Base-by-base conservation (phyloP, 2,888 invertebrate species). In the Drosophila prostipennis region DNA sequence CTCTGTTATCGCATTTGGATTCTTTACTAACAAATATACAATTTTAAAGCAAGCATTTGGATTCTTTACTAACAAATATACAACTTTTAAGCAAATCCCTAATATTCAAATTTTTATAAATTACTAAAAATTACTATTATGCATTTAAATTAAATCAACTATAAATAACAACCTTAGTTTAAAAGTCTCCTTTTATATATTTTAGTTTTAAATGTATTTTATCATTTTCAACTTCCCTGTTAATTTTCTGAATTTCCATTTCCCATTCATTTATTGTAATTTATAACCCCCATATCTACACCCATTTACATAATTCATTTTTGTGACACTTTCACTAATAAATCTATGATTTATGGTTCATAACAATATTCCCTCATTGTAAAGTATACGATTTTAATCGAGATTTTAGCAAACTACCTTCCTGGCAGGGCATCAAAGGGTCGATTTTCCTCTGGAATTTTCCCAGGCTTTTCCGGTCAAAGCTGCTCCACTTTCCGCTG, bases 401-500 rank as follows among this genome's bases (percentile, higher is more conserved):
- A n/a, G 1, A 11, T 16, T 11, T 34, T 10, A 19, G 13, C 16
- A 7, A 14, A 48, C 6, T 6, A 4, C 6, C 11, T 14, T 11
- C 16, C 6, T 7, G 11, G 37, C 14, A 70, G 70, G 43, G 63
- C 61, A 71, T 72, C 42, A n/a, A 10, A 3, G 2, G 6, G 16
- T 72, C 23, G 40, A 3, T 34, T 42, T 55, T 23, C 39, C 32
- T 34, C 6, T n/a, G 14, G 19, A 26, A 8, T 36, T 53, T 58
- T 53, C 39, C 64, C 52, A 39, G 42, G 57, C 56, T 61, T 64
- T 34, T 46, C 45, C 53, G 23, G 8, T 36, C 51, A 23, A 14
- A 29, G n/a, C 56, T 43, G 45, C 42, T 56, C 69, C 48, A 63
- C 48, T 70, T 68, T 71, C 57, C 57, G 43, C 29, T 49, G 72